Base-by-base conservation (phyloP, 1,140 invertebrate genomes). In the Paralvinella palmiformis region DNA sequence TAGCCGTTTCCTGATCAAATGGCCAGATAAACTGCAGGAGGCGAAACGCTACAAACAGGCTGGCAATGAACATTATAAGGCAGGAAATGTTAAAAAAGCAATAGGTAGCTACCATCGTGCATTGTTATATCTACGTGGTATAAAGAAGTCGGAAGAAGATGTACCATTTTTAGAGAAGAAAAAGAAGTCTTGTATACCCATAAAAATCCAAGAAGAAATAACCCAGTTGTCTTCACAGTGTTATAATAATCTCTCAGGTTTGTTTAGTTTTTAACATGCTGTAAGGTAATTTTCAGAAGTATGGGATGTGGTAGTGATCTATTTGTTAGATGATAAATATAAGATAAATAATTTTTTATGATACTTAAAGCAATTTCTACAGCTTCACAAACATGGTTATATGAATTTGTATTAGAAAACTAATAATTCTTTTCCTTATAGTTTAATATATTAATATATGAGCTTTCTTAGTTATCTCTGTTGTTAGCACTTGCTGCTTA, bases 221-320 rank as follows among this genome's bases (percentile, higher is more conserved):
- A 65, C 41, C 20, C 62, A 65, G 37, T 45, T 78, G 5, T 68
- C 65, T 44, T 56, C 62, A 15, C 74, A 75, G 61, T 77, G 75
- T 59, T 74, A 75, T 55, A 78, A 78, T 55, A 78, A 78, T 70
- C 65, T 78, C 52, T 74, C 76, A 61, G 75, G 76, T 77, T 67
- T 56, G 55, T 45, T 60, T 7, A 20, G 22, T 24, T 10, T n/a
- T n/a, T n/a, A n/a, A n/a, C n/a, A n/a, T n/a, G n/a, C n/a, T n/a
- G n/a, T n/a, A n/a, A n/a, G n/a, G n/a, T n/a, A n/a, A n/a, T n/a
- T n/a, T n/a, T n/a, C n/a, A n/a, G n/a, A n/a, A n/a, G n/a, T n/a
- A n/a, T n/a, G n/a, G n/a, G n/a, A n/a, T n/a, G n/a, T n/a, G n/a
- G n/a, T n/a, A n/a, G n/a, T n/a, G n/a, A n/a, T n/a, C n/a, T n/a